Evolutionary conservation across 2,888 invertebrate species (phyloP), one percentile per base, ranked within the genome.

Genomic region (Aromia moschata): DNA sequence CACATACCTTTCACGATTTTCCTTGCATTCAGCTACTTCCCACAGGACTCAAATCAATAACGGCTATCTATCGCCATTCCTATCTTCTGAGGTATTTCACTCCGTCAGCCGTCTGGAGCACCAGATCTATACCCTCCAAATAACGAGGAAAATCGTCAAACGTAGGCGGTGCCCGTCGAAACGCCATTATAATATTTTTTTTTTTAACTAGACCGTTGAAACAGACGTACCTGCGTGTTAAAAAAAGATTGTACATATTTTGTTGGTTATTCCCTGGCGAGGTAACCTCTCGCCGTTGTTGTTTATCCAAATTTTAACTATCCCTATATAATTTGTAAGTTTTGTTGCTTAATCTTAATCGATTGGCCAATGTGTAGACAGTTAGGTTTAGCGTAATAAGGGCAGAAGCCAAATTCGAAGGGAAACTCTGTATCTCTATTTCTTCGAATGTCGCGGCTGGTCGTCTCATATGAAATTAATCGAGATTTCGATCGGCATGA

Each of bases 161-260:
- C n/a, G n/a, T n/a, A n/a, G n/a, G n/a, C n/a, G n/a, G n/a, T n/a
- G 9, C 36, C 1, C 1, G 36, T 3, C 3, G 36, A 11, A 14
- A 36, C n/a, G 12, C 36, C 36, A 52, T 9, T 12, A 18, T 46
- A 53, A 25, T 17, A 12, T 37, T 53, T 14, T 11, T 40, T 40
- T 18, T 20, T 25, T 25, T 25, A 25, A 25, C 25, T 25, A 25
- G n/a, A n/a, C n/a, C n/a, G n/a, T 33, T 3, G 25, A 36, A 53
- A 55, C 47, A 36, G 47, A 60, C 52, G 62, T 65, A 65, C 65
- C 65, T 65, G 65, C 45, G 30, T 61, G 46, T 62, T 54, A 38
- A 2, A 17, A 54, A 46, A 41, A 31, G 40, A 59, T 30, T 65
- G 67, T 69, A 67, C 52, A 69, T 66, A 66, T 64, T 69, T 61